Evolutionary conservation across 2,113 vertebrate genomes (phyloP), one percentile per base, ranked within the genome.

Genomic region (Salvelinus sp.): DNA sequence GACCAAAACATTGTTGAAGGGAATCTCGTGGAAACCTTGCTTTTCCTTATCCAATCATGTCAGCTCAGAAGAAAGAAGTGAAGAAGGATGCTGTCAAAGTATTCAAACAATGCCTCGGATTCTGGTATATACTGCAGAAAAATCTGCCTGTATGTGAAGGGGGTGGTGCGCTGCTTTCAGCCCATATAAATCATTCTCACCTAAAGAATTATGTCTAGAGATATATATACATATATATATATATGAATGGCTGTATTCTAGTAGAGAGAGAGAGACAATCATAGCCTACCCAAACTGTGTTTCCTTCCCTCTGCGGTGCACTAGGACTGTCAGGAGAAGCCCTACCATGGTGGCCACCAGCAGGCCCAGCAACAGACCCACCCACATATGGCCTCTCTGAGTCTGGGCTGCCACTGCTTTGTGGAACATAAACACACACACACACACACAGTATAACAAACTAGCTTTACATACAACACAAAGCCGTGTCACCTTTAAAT

Each of bases 331-430:
- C 58, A 97, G 91, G 76, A 97, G 86, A 67, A 94, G 86, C 0
- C 86, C 92, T 1, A 91, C 23, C 30, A 92, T 76, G 6, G 83
- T 86, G 79, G 96, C 96, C 33, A 95, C 95, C 69, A 98, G 93
- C 84, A 97, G 92, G 0, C 95, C 96, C 25, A 98, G 72, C 10
- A 97, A 93, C 74, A 97, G 90, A 2, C 96, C 96, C 23, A 96
- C 96, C 97, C 96, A 98, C 79, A 96, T 93, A 0, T 97, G 95
- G 62, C 95, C 95, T 73, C 96, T 93, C 69, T 93, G 94, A 30
- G 88, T 90, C 25, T 91, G 93, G 47, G 85, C 76, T 44, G 76
- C 81, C 1, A 73, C 85, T 78, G 87, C 83, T 87, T 74, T 48
- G 69, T 13, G 28, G 30, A 44, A 23, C 38, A 44, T 10, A 67